Base-by-base conservation (phyloP, 2,113 vertebrate genomes). In the Furnarius figulus region DNA sequence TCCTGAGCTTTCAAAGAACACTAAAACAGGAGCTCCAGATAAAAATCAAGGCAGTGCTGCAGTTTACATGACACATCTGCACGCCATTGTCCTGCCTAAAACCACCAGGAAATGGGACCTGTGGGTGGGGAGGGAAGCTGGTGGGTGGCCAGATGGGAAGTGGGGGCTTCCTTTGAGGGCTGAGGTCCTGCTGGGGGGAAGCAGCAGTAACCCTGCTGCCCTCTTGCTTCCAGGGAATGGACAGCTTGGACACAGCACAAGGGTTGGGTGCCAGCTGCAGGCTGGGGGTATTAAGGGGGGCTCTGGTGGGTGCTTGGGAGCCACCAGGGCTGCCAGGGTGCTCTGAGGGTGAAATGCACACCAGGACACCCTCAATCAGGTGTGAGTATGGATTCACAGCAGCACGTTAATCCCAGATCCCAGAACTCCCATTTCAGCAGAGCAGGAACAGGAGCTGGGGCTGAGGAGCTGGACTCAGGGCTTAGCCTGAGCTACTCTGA, bases 401-500 rank as follows among this genome's bases (percentile, higher is more conserved):
- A 23, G 22, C 22, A 12, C 47, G 22, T 23, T 22, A 47, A 22
- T 47, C 21, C 21, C 5, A 23, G 47, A 23, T 47, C 47, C 47
- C 47, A 47, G 47, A 70, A n/a, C 78, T 68, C 37, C 56, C 3
- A 0, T 44, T 88, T 50, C 61, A 46, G 27, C 39, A 2, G 39
- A 27, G 89, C 58, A 35, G 87, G 74, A 85, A 61, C 3, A 0
- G 50, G 7, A 27, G 44, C 82, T 77, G 70, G 4, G 53, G 20
- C 44, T 2, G 25, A 76, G 63, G 79, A 94, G 85, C 52, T 18
- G 75, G 53, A 9, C 82, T 58, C 27, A 1, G 50, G 58, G 90
- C 89, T 93, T 42, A 93, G 92, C 53, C 7, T 19, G 46, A 63
- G 37, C 92, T 94, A 33, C 85, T 93, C 92, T 30, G 56, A 88